Base-by-base conservation (phyloP, 2,797 vertebrate species). In the Notamacropus eugenii region DNA sequence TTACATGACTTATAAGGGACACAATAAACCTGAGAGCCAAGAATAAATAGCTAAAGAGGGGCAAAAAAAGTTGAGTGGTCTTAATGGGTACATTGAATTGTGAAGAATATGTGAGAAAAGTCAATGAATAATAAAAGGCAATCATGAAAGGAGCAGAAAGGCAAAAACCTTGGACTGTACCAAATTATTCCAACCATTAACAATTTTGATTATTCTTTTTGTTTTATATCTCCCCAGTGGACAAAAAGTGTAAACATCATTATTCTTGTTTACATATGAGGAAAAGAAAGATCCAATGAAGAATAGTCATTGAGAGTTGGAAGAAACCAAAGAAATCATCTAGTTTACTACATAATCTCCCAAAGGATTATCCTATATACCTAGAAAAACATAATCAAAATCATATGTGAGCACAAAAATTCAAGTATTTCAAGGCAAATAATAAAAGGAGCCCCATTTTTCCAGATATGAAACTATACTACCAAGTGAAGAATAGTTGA, bases 111-210 rank as follows among this genome's bases (percentile, higher is more conserved):
- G 90, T 50, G 82, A 95, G 55, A 92, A 96, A 98, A 97, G 90
- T 92, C n/a, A 55, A 93, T 97, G 96, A 98, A 97, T 98, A 98
- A 97, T 97, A 93, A 96, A 98, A 92, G 87, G 95, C 67, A 50
- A 90, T 93, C 95, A 96, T 94, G 40, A 59, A 97, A 95, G 67
- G 0, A 95, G 95, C 94, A 97, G 93, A 96, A 90, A 96, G 91
- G 54, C 96, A 92, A 96, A 97, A 93, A 16, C 59, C 34, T 94
- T n/a, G 16, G 90, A 96, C 90, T 82, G 94, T 91, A n/a, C 31
- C 96, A 97, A 93, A 34, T 59, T 95, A 74, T 95, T 95, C 28
- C 19, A 22, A 57, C 5, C 90, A 29, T 46, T 62, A 95, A 82
- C 55, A 96, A 46, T 14, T 1, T 1, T 14, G 24, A 50, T 14